A percentile compares a stretch with the other conserved stretches of the same genome.
phyloP scores from a whole-genome alignment of 2,888 invertebrate genomes.

The Myathropa florea region DNA sequence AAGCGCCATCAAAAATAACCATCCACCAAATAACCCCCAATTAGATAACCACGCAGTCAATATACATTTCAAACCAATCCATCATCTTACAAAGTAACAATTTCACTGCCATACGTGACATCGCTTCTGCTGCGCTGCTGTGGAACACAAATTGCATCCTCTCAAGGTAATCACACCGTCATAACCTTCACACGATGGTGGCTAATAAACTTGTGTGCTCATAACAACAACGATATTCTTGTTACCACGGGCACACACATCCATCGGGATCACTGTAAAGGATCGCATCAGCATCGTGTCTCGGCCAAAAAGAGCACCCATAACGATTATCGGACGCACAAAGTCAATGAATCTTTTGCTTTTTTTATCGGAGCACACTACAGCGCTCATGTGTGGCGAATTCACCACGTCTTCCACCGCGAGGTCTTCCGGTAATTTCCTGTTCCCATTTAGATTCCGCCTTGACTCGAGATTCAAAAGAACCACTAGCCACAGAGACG shows the following conservation, averaged over 20 bases:
- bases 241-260: slow-evolving; percentile 51
- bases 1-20: slow-evolving; percentile 43
- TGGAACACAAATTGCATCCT: slow-evolving; percentile 43
- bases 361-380: slow-evolving; percentile 19
- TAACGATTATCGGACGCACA: slow-evolving; percentile 48
- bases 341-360: slow-evolving; percentile 47
- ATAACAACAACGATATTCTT: slow-evolving; percentile 65
- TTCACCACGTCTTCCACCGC: slow-evolving; percentile 15
- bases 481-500: slow-evolving; percentile 52
- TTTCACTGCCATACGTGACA: slow-evolving; percentile 61
- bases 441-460: slow-evolving; percentile 49
- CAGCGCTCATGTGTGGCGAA: slow-evolving; percentile 24
- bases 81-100: slow-evolving; percentile 49
- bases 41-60: slow-evolving; percentile 32
- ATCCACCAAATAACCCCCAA: slow-evolving; percentile 17
- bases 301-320: slow-evolving; percentile 39
- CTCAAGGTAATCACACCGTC: slow-evolving; percentile 51
- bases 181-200: slow-evolving; percentile 60
- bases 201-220: slow-evolving; percentile 61
- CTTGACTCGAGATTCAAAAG: slow-evolving; percentile 6
- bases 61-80: slow-evolving; percentile 4
- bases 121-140: slow-evolving; percentile 53
- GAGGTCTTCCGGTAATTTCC: slow-evolving; percentile 68
- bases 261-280: slow-evolving; percentile 38
- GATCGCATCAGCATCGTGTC: slow-evolving; percentile 9